Percentiles rank a stretch among this genome's conserved stretches.
Evolutionary conservation across 1,140 invertebrate species (phyloP).

Genomic region (Ceratosolen solmsi): DNA sequence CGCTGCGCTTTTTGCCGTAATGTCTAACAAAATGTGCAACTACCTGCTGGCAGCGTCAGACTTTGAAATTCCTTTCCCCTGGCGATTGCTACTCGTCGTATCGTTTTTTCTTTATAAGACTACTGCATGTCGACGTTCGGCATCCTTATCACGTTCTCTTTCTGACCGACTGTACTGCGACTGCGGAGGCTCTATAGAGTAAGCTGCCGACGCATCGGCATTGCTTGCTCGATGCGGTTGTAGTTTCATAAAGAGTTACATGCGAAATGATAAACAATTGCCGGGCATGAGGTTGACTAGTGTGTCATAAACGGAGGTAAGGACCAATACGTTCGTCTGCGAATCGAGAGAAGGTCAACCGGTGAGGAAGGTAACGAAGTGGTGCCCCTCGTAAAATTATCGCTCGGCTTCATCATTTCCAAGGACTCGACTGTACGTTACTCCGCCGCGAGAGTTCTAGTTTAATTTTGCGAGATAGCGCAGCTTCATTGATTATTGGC

Average conservation of each 20-base stretch:
- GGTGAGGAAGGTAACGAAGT: neutral
- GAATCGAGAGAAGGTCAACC: constrained; percentile 8
- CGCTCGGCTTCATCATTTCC: neutral
- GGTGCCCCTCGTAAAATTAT: neutral
- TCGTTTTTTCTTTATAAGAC: too few relatives aligned
- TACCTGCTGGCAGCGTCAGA: neutral
- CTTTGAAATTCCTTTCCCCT: neutral
- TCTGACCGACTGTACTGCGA: too few relatives aligned
- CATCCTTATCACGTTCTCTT: too few relatives aligned
- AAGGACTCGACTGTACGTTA: neutral
- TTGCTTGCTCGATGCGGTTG: neutral
- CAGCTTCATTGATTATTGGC: neutral
- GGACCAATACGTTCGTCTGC: neutral
- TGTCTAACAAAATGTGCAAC: neutral
- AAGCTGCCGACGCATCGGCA: too few relatives aligned
- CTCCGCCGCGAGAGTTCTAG: neutral
- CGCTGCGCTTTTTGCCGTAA: neutral
- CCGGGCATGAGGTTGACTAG: neutral
- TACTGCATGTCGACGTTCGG: too few relatives aligned
- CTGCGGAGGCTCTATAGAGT: too few relatives aligned
- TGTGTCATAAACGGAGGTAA: too few relatives aligned
- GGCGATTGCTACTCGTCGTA: neutral
- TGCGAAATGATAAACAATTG: too few relatives aligned
- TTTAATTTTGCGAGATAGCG: neutral
- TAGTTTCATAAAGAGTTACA: neutral